Conservation (phyloP, 2,113 vertebrate genomes). For the Cyrtonyx montezumae region DNA sequence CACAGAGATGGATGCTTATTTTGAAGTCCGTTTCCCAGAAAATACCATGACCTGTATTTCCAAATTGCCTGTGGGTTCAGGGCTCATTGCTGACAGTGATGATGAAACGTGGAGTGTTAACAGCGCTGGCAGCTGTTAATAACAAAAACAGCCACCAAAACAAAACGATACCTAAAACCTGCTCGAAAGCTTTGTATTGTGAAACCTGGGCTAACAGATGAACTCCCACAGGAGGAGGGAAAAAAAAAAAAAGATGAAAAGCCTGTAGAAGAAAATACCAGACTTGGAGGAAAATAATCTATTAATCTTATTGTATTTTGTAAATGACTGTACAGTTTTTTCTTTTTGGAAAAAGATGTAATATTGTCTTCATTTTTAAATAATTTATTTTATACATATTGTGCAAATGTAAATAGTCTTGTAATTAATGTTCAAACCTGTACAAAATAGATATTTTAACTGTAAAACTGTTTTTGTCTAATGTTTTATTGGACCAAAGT, state of each 20-base stretch:
- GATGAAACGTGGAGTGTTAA: conserved; percentile 56
- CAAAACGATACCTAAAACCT: conserved; percentile 31
- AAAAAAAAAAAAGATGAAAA: conserved; percentile 17
- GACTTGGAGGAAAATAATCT: conserved; percentile 67
- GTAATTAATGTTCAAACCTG: conserved; percentile 96
- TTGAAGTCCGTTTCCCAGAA: conserved; percentile 49
- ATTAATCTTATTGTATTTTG: conserved; percentile 77
- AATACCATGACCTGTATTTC: conserved; percentile 61
- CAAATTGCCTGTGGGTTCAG: conserved; percentile 42
- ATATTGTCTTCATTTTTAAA: conserved; percentile 94
- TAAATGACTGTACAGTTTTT: conserved; percentile 91
- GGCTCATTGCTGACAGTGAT: conserved; percentile 49
- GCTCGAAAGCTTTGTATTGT: conserved; percentile 49
- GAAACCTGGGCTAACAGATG: conserved; percentile 48
- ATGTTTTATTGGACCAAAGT: conserved; percentile 99
- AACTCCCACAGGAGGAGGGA: conserved; percentile 57
- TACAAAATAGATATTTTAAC: conserved; percentile 96
- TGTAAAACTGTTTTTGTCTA: conserved; percentile 92
- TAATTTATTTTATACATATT: conserved; percentile 99
- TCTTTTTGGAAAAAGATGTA: conserved; percentile 81
- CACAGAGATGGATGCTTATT: conserved; percentile 2
- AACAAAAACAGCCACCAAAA: conserved; percentile 69
- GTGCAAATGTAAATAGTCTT: conserved; percentile 98
- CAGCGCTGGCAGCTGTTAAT: conserved; percentile 82
- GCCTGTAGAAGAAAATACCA: conserved; percentile 73